Percentiles rank a stretch among this genome's conserved stretches.
Conservation (phyloP, 2,888 invertebrate species). For the Phytoseiulus persimilis region DNA sequence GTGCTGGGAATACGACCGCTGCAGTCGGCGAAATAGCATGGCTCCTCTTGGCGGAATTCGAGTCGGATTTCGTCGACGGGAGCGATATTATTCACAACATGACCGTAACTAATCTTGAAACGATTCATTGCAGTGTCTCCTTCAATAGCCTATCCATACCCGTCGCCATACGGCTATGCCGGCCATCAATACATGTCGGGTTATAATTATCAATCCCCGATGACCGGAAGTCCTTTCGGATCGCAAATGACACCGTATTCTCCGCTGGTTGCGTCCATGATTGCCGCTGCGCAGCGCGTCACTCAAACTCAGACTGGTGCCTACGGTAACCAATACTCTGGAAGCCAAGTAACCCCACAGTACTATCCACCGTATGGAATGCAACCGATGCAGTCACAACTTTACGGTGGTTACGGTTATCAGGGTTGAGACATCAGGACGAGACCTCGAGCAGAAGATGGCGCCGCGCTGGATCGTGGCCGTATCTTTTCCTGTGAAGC, state of each 20-base stretch:
- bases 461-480: too few species aligned
- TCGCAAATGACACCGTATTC: background rate
- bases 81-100: too few species aligned
- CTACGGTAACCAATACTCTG: background rate
- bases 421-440: background rate
- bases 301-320: background rate
- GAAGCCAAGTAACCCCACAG: background rate
- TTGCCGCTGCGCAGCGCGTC: constrained; percentile 27
- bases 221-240: constrained; percentile 13
- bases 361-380: background rate
- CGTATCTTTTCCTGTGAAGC: background rate
- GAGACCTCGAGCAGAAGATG: too few species aligned
- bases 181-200: background rate
- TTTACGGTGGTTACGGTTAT: background rate
- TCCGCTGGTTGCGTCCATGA: constrained; percentile 23
- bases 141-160: background rate
- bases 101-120: too few species aligned
- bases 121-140: background rate
- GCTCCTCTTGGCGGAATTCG: background rate
- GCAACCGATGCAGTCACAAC: background rate
- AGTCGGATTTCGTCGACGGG: too few species aligned
- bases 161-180: background rate
- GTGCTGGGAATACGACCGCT: too few species aligned
- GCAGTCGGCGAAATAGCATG: background rate
- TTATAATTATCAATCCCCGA: constrained; percentile 20